phyloP scores from a whole-genome alignment of 2,888 invertebrate species.

The Diplazon laetatorius region DNA sequence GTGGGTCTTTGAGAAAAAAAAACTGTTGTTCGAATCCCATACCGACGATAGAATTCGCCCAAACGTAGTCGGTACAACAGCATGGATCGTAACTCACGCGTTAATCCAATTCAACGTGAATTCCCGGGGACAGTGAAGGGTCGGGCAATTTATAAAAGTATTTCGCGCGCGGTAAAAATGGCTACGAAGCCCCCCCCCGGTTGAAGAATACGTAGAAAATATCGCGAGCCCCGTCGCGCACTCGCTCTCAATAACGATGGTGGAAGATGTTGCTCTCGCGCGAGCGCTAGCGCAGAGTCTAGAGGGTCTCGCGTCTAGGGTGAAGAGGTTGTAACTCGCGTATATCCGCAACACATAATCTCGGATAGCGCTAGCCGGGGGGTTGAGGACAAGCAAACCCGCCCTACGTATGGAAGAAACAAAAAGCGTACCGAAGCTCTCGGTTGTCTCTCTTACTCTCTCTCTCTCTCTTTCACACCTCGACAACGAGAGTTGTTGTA shows the following conservation, averaged over 20 bases:
- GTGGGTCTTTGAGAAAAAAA: constrained; percentile 23
- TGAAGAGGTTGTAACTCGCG: constrained; percentile 69
- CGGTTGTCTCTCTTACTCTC: constrained; percentile 41
- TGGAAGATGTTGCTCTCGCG: constrained; percentile 11
- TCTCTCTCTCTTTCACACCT: constrained; percentile 35
- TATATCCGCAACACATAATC: constrained; percentile 77
- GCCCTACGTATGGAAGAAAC: constrained; percentile 48
- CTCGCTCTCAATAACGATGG: constrained; percentile 57
- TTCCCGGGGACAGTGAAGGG: constrained; percentile 42
- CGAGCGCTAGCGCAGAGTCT: too few relatives aligned
- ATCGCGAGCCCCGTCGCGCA: constrained; percentile 40
- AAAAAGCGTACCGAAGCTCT: constrained; percentile 48
- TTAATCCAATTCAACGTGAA: constrained; percentile 76
- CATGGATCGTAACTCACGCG: constrained; percentile 75
- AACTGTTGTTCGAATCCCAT: constrained; percentile 15
- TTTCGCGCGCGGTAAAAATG: constrained; percentile 71
- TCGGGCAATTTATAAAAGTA: constrained; percentile 72
- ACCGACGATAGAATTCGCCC: not conserved
- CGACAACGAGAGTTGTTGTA: constrained; percentile 72
- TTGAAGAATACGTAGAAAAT: constrained; percentile 51
- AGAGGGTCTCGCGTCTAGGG: constrained; percentile 53
- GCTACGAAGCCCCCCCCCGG: constrained; percentile 46
- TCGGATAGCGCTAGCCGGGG: constrained; percentile 75
- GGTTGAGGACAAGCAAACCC: constrained; percentile 46
- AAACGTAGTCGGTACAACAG: constrained; percentile 23